Conservation (phyloP, 2,888 invertebrate species). For the Molanna angustata region DNA sequence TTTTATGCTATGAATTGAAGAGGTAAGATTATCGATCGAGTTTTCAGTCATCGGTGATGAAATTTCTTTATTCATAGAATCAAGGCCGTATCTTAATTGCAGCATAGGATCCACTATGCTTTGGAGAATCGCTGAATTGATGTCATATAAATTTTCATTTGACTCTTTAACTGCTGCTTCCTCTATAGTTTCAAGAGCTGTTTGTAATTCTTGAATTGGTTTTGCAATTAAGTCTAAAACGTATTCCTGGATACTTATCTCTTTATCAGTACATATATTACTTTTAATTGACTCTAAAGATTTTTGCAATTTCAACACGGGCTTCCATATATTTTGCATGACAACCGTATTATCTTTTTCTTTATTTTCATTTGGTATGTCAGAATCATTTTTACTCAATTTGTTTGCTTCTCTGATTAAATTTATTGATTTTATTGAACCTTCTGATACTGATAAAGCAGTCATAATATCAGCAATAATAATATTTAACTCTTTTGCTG, state of each 20-base stretch:
- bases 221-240: constrained; percentile 34
- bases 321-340: constrained; percentile 31
- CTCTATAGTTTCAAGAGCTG: constrained; percentile 49
- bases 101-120: constrained; percentile 62
- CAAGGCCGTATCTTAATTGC: constrained; percentile 60
- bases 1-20: constrained; percentile 60
- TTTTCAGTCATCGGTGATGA: constrained; percentile 44
- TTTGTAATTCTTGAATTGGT: constrained; percentile 52
- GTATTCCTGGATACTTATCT: constrained; percentile 26
- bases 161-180: constrained; percentile 56
- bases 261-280: constrained; percentile 24
- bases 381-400: constrained; percentile 33
- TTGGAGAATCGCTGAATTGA: constrained; percentile 62
- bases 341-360: constrained; percentile 24
- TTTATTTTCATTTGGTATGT: background rate
- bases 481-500: constrained; percentile 47
- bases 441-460: constrained; percentile 52
- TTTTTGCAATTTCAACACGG: constrained; percentile 30
- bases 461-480: constrained; percentile 52
- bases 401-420: constrained; percentile 44
- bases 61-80: constrained; percentile 45
- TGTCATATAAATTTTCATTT: constrained; percentile 41
- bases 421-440: constrained; percentile 52
- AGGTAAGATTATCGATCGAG: constrained; percentile 49
- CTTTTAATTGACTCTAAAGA: constrained; percentile 29